Base-by-base conservation (phyloP, 2,888 invertebrate genomes). In the Sminthurides aquaticus region DNA sequence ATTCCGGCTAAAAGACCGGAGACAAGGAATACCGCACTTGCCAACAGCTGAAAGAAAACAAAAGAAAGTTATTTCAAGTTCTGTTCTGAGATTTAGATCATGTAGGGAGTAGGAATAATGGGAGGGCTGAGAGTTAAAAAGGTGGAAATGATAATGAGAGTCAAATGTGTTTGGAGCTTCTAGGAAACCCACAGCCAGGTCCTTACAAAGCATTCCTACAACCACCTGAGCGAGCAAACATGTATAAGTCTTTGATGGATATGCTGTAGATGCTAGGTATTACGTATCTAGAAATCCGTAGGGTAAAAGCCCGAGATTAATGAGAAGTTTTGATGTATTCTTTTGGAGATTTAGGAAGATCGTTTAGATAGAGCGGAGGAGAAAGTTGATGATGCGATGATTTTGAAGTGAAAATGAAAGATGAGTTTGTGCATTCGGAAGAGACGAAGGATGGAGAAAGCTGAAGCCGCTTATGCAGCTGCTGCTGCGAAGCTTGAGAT, bases 1-100 rank as follows among this genome's bases (percentile, higher is more conserved):
- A 91, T 81, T 0, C 94, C 94, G 60, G 90, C 88, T 62, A 89
- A 84, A 65, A 89, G 87, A 1, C 90, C 90, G 29, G 89, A 87
- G 43, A 87, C 78, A 56, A 93, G 81, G 72, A 93, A 85, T 1
- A 92, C 82, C 58, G 85, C 81, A 78, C 91, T 91, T 70, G 89
- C 88, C 70, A 85, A 80, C 64, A 91, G 79, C 92, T 93, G 82
- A 49, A 79, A 79, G 54, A 71, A 67, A 71, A 62, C 70, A 48
- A 65, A 64, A 55, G 25, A 57, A 26, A 24, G 56, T 8, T 18
- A 54, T 3, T 20, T 22, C 48, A 43, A 43, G 8, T 15, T 15
- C 15, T 43, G 15, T n/a, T n/a, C n/a, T n/a, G n/a, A n/a, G n/a
- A n/a, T n/a, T n/a, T n/a, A n/a, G n/a, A n/a, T 34, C 43, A 34